Evolutionary conservation across 2,797 vertebrate genomes (phyloP), one percentile per base, ranked within the genome.

Genomic region (Spinus olivaceus): DNA sequence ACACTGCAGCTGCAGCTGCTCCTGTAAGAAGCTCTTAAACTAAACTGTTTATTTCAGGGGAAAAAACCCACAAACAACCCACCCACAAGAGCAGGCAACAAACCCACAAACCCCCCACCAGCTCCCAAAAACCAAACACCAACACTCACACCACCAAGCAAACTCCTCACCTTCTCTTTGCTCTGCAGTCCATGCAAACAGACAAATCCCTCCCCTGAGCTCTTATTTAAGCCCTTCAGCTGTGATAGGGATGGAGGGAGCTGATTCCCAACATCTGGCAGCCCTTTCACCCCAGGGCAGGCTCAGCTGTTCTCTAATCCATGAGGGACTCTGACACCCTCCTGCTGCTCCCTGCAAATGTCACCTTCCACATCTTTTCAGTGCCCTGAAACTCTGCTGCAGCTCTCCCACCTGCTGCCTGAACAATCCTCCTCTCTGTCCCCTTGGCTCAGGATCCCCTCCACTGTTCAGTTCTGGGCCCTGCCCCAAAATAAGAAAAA

Each of bases 251-350:
- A 11, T 66, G 42, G 51, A 39, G 37, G 47, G 47, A n/a, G 2
- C 21, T 90, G 50, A 92, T 88, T 81, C 65, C 47, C 23, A 69
- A 2, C 94, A 84, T 24, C 65, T 96, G 90, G 50, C 59, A 65
- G n/a, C 21, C 5, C 1, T 91, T 83, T 92, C 12, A 78, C 27
- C 53, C 50, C 65, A 51, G 59, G 88, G 32, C 33, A 77, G 64
- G 39, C 42, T 95, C 82, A 90, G 85, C 88, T 94, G 90, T 28
- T 83, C 25, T 72, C 54, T 81, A 12, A 63, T 44, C 69, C 69
- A 81, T 74, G 27, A 79, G 50, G 42, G n/a, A 37, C 2, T 2
- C 27, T 56, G 51, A 56, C 5, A 63, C 3, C 13, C 35, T 80
- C 39, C 54, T 72, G 49, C 53, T 35, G 33, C 50, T 84, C 37